Conservation (phyloP, 2,888 invertebrate species). For the Eilema sororculum region DNA sequence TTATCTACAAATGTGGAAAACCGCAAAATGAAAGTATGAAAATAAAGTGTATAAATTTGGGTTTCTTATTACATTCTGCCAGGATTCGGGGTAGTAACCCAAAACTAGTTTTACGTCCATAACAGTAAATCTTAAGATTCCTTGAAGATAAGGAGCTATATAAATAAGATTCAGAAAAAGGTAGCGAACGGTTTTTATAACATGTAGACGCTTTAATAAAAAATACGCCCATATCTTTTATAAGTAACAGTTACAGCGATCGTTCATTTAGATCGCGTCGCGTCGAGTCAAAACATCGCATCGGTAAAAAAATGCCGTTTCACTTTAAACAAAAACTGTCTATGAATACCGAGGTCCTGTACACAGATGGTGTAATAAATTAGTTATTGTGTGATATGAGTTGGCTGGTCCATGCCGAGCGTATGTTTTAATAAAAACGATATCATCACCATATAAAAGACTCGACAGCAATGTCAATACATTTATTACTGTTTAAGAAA, state of each 20-base stretch:
- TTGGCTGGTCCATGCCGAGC: constrained; percentile 25
- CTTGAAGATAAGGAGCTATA: constrained; percentile 18
- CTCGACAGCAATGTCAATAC: constrained; percentile 12
- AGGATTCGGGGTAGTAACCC: constrained; percentile 4
- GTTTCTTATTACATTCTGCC: neutral
- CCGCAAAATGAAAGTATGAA: neutral
- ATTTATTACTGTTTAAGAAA: constrained; percentile 7
- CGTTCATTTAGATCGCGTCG: constrained; percentile 34
- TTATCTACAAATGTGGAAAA: neutral
- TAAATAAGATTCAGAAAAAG: constrained; percentile 19
- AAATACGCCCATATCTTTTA: constrained; percentile 33
- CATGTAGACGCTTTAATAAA: constrained; percentile 24
- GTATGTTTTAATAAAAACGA: constrained; percentile 41
- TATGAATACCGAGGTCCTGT: constrained; percentile 52
- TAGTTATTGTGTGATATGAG: constrained; percentile 53
- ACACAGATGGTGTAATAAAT: constrained; percentile 46
- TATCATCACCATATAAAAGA: constrained; percentile 31
- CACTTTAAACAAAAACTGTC: constrained; percentile 36
- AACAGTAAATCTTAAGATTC: constrained; percentile 22
- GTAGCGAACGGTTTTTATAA: constrained; percentile 24
- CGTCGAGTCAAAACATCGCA: constrained; percentile 34
- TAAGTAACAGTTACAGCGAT: constrained; percentile 36
- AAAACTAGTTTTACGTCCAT: constrained; percentile 30
- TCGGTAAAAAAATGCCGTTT: constrained; percentile 51
- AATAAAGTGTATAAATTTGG: neutral